Evolutionary conservation across 2,888 invertebrate genomes (phyloP), one percentile per base, ranked within the genome.

Genomic region (Pemphredon lugubris): DNA sequence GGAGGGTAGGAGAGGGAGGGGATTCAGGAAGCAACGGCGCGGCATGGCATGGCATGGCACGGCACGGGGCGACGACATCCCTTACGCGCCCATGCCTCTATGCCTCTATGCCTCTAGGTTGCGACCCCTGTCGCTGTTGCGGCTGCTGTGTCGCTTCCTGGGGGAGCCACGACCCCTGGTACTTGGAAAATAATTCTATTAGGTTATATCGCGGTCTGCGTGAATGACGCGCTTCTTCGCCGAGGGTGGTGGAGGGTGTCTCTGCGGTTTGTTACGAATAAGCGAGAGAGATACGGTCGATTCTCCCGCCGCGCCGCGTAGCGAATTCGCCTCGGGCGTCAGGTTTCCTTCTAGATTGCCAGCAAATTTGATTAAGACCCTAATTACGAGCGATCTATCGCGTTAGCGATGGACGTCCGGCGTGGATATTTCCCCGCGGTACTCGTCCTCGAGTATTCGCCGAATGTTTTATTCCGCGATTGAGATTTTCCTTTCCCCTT

Each of bases 171-270:
- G 80, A 79, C 83, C 81, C 79, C 85, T 81, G 82, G 77, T 79
- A 79, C 83, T 84, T 79, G 77, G 72, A 79, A 84, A 87, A 86
- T 87, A 87, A 87, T 87, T 87, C 87, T 84, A 87, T 87, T 86
- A 87, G 85, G 82, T 83, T 80, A 80, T 77, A 83, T 84, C 82
- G 83, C 82, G 82, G 82, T 82, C 81, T 77, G 75, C 76, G 80
- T 75, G 75, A 80, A 80, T 77, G 75, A 80, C 70, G 77, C 80
- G 67, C 66, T 60, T 42, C n/a, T n/a, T 58, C 74, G 76, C 74
- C 51, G 54, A 74, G 79, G 73, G 75, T 60, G 75, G 69, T 69
- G 81, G 7, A 72, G 71, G 60, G 57, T 47, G 68, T 72, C 53
- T 61, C 78, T 78, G 74, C 53, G 69, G 65, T 68, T 79, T 75